Percentiles rank a stretch among this genome's conserved stretches.
phyloP scores from a whole-genome alignment of 2,888 invertebrate species.

The Lasiommata megera region DNA sequence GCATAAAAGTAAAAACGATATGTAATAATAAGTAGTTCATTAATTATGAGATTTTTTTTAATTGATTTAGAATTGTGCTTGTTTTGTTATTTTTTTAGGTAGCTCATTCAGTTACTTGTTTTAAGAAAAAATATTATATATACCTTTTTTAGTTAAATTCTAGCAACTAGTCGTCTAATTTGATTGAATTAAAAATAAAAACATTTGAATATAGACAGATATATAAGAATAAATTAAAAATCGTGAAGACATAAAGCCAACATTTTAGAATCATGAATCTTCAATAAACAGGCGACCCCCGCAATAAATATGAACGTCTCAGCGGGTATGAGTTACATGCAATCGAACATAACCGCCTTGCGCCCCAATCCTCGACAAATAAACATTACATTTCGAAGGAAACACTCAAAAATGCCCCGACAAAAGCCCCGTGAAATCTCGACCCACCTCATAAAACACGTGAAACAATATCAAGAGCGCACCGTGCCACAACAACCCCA shows the following conservation, averaged over 20 bases:
- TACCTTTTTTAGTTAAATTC: too few species aligned
- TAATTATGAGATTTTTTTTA: too few species aligned
- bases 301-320: slow-evolving; percentile 50
- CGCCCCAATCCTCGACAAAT: slow-evolving; percentile 48
- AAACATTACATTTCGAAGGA: slow-evolving; percentile 53
- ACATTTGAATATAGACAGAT: too few species aligned
- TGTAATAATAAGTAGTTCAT: too few species aligned
- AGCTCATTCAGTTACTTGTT: too few species aligned
- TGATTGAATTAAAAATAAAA: too few species aligned
- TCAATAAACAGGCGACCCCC: slow-evolving; percentile 44
- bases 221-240: background rate
- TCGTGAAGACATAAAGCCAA: background rate
- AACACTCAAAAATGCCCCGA: slow-evolving; percentile 64
- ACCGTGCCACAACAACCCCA: slow-evolving; percentile 31
- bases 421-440: slow-evolving; percentile 68
- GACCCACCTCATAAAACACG: slow-evolving; percentile 79
- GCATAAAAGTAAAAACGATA: too few species aligned
- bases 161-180: too few species aligned
- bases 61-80: too few species aligned
- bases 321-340: slow-evolving; percentile 51
- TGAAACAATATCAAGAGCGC: slow-evolving; percentile 73
- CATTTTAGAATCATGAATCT: slow-evolving; percentile 24
- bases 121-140: too few species aligned
- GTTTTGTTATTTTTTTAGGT: too few species aligned
- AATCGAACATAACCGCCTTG: slow-evolving; percentile 52